Evolutionary conservation across 37 sponge, comb jelly and placozoan genomes (phyloP).

Genomic region (Beroe ovata): DNA sequence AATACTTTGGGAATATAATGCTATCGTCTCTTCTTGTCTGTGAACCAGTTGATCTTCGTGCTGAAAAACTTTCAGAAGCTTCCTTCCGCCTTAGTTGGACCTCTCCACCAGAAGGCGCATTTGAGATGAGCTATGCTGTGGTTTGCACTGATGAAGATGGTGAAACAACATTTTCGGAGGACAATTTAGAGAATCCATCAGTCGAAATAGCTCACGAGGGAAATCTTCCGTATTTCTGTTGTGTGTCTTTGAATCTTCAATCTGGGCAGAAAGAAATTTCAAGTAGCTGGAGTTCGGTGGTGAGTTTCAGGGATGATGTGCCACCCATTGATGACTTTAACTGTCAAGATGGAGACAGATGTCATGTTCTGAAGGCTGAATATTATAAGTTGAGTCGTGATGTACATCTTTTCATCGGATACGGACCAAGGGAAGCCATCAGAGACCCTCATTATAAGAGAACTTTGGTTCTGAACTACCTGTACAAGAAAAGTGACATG

Average conservation of each 20-base stretch:
- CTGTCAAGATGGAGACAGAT: constrained; percentile 19
- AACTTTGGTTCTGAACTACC: constrained; percentile 13
- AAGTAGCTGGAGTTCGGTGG: constrained; percentile 35
- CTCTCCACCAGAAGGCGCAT: background rate
- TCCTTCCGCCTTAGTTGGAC: background rate
- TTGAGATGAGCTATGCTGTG: background rate
- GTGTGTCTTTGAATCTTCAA: background rate
- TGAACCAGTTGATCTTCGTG: constrained; percentile 9
- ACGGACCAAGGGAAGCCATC: constrained; percentile 10
- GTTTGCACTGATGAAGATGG: background rate
- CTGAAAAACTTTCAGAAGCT: background rate
- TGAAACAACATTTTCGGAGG: background rate
- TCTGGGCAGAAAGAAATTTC: background rate
- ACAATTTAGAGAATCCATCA: background rate
- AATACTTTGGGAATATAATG: background rate
- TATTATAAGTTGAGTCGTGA: constrained; percentile 38
- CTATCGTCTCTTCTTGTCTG: background rate
- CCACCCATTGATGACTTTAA: background rate
- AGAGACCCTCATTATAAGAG: constrained; percentile 1
- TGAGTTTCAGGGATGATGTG: background rate
- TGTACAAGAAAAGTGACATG: background rate
- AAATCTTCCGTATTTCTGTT: constrained; percentile 19
- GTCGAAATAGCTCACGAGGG: background rate
- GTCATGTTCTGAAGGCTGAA: constrained; percentile 32
- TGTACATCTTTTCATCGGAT: constrained; percentile 28